Conservation (phyloP, 2,888 invertebrate species). For the Drosophila lutescens region DNA sequence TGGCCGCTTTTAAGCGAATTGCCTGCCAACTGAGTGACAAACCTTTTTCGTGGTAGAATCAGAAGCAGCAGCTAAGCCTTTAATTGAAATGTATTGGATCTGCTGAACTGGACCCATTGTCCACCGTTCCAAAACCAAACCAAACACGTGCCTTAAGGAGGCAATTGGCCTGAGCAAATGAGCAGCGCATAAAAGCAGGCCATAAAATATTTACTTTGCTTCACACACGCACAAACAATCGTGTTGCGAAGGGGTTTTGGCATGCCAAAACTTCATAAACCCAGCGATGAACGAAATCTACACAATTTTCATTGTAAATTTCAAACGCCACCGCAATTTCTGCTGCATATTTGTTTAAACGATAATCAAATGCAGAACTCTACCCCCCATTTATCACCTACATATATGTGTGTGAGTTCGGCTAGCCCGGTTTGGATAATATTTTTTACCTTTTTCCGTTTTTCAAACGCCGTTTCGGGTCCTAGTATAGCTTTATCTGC, state of each 20-base stretch:
- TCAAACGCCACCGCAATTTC: conserved; percentile 21
- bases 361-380: conserved; percentile 69
- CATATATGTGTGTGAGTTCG: conserved; percentile 1
- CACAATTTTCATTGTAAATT: conserved; percentile 51
- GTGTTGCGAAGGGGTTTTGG: conserved; percentile 23
- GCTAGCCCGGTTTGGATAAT: conserved; percentile 1
- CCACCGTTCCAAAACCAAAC: conserved; percentile 3
- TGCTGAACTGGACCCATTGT: too few species aligned
- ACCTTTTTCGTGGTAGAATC: conserved; percentile 3
- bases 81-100: conserved; percentile 26
- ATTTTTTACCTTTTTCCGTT: conserved; percentile 31
- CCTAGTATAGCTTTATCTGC: conserved; percentile 2
- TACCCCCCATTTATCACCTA: conserved; percentile 64
- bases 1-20: conserved; percentile 32
- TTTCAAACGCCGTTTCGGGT: conserved; percentile 1
- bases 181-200: conserved; percentile 40
- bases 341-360: conserved; percentile 47
- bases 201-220: conserved; percentile 53
- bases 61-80: conserved; percentile 2
- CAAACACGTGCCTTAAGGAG: conserved; percentile 18
- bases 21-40: conserved; percentile 39
- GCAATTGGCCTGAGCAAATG: conserved; percentile 18
- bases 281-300: conserved; percentile 43
- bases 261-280: conserved; percentile 60
- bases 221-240: conserved; percentile 23